Conservation (phyloP, 1,140 invertebrate genomes). For the Drosophila fuyamai region DNA sequence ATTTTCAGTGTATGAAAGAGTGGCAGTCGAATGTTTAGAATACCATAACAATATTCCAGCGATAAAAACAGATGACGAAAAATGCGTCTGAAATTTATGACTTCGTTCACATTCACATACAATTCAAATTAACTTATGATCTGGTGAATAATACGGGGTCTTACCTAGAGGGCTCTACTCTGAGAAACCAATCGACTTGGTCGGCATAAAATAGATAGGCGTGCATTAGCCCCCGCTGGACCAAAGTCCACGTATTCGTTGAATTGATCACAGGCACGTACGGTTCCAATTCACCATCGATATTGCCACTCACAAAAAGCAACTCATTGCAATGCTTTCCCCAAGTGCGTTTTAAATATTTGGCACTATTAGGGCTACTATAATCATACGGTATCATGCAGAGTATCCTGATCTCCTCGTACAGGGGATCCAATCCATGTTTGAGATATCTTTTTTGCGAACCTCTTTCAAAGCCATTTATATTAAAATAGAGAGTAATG, state of each 20-base stretch:
- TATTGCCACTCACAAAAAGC: constrained; percentile 42
- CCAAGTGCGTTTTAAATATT: constrained; percentile 55
- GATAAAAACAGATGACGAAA: constrained; percentile 58
- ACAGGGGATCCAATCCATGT: constrained; percentile 7
- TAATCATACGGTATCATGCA: constrained; percentile 54
- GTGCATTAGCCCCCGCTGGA: constrained; percentile 37
- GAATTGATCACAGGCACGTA: constrained; percentile 35
- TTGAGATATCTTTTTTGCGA: no score
- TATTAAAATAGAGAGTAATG: constrained; percentile 14
- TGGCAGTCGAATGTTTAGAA: constrained; percentile 55
- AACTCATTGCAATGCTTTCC: constrained; percentile 45
- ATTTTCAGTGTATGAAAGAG: constrained; percentile 5
- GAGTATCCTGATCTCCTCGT: constrained; percentile 27
- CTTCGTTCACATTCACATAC: constrained; percentile 10
- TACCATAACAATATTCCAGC: constrained; percentile 72
- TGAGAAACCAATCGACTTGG: constrained; percentile 51
- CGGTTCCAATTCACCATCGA: constrained; percentile 42
- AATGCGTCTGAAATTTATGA: constrained; percentile 56
- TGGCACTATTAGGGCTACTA: constrained; percentile 1
- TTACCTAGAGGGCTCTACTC: constrained; percentile 51
- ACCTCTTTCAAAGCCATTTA: neutral
- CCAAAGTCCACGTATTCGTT: constrained; percentile 47
- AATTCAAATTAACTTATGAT: constrained; percentile 54
- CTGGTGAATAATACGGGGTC: constrained; percentile 11
- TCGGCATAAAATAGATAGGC: constrained; percentile 20